Evolutionary conservation across 1,140 invertebrate species (phyloP).

Genomic region (Trachymyrmex cornetzi): DNA sequence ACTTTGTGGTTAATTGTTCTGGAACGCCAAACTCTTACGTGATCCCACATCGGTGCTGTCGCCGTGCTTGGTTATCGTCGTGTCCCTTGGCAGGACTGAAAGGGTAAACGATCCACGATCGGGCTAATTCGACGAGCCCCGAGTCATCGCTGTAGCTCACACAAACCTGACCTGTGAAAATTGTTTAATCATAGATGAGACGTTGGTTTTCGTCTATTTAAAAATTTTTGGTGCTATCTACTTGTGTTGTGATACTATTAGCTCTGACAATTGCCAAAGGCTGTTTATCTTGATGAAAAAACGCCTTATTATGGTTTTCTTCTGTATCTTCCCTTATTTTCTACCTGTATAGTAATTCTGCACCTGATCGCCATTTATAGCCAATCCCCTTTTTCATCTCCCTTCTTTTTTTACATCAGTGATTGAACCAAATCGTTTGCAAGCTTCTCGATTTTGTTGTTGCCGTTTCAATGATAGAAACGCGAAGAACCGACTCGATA

Average conservation of each 20-base stretch:
- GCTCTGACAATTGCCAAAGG: conserved; percentile 22
- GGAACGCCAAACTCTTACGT: conserved; percentile 76
- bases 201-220: not conserved
- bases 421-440: conserved; percentile 27
- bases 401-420: not conserved
- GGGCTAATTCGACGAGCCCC: conserved; percentile 20
- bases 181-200: conserved; percentile 27
- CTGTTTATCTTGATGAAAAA: not conserved
- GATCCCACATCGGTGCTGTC: conserved; percentile 38
- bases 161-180: not conserved
- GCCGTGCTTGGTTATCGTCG: conserved; percentile 62
- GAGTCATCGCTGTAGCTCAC: not conserved
- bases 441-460: conserved; percentile 12
- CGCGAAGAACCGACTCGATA: conserved; percentile 31
- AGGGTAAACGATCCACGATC: conserved; percentile 26
- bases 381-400: not conserved
- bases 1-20: conserved; percentile 84
- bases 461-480: conserved; percentile 22
- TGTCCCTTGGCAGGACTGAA: conserved; percentile 22
- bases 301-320: not conserved
- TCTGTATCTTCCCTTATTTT: not conserved
- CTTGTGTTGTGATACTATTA: conserved; percentile 22
- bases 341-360: not conserved
- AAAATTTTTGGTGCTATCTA: conserved; percentile 4
- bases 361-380: not conserved